Conservation (phyloP, 2,797 vertebrate genomes). For the Etheostoma perlongum region DNA sequence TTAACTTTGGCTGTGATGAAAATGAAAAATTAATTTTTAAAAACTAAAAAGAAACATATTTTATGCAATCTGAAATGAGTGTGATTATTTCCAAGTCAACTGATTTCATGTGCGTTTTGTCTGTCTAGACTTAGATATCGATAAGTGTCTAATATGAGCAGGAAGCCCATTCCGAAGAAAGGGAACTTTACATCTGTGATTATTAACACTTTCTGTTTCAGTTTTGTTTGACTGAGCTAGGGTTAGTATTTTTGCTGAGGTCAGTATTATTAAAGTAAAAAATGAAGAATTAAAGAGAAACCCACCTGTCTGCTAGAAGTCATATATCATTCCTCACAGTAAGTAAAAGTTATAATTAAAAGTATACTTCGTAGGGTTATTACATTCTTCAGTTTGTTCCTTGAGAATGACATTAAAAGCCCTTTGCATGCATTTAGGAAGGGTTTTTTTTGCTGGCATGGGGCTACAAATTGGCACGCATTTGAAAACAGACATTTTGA, state of each 20-base stretch:
- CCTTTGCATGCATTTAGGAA: neutral
- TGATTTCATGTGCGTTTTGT: slow-evolving; percentile 8
- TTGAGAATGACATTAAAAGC: neutral
- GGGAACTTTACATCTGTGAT: neutral
- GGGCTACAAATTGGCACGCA: neutral
- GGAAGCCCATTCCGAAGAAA: neutral
- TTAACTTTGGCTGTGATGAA: slow-evolving; percentile 84
- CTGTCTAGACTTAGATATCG: slow-evolving; percentile 6
- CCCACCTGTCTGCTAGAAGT: neutral
- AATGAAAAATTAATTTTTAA: slow-evolving; percentile 82
- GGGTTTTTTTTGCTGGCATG: neutral
- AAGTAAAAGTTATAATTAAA: neutral
- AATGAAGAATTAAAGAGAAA: neutral
- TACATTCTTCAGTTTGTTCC: neutral
- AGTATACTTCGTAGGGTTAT: too few relatives aligned
- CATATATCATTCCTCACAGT: neutral
- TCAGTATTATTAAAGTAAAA: slow-evolving; percentile 20
- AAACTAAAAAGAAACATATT: slow-evolving; percentile 86
- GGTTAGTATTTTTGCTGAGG: neutral
- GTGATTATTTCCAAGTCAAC: slow-evolving; percentile 56
- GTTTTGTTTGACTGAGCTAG: slow-evolving; percentile 3
- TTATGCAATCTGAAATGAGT: slow-evolving; percentile 78
- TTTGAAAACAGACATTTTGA: neutral
- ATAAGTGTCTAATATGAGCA: slow-evolving; percentile 17
- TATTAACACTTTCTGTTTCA: neutral